Base-by-base conservation (phyloP, 2,888 invertebrate species). In the Drosophila meridiana region DNA sequence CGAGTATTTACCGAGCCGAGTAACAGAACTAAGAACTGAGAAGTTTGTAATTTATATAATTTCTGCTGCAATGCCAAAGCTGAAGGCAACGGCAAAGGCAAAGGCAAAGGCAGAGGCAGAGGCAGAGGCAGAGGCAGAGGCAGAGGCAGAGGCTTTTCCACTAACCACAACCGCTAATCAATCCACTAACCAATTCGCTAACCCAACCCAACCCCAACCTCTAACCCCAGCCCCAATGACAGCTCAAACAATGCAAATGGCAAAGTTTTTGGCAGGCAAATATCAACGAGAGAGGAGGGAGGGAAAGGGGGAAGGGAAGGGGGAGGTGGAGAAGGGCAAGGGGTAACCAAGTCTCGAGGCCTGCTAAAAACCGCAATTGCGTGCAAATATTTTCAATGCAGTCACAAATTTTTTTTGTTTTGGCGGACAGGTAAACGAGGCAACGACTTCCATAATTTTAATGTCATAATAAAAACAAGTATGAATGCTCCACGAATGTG, bases 331-430 rank as follows among this genome's bases (percentile, higher is more conserved):
- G 3, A 3, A 14, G 53, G 20, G 3, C 4, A 4, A 9, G 28
- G 53, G 20, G 4, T 3, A 6, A 57, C 43, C 65, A 69, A 65
- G 76, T 79, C 76, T 63, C 59, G 63, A 66, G 80, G 80, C 61
- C 53, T 30, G 65, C 79, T 78, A 83, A 87, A 86, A 90, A 79
- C 89, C 90, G 87, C 87, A 87, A 87, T 87, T 87, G 90, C 87
- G 87, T 87, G 87, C 87, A 87, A 87, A 89, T 90, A 89, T 89
- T 87, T 89, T 89, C 85, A 83, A 89, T 87, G 79, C 89, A 89
- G 87, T 74, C 71, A 70, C 65, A 80, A 74, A 60, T 77, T 81
- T 76, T 52, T 81, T 73, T 52, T 52, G 32, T 52, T 52, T 52
- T 52, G 73, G 73, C 70, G 82, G 76, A 68, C 78, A 75, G 83